Base-by-base conservation (phyloP, 2,797 vertebrate genomes). In the Brotula barbata region DNA sequence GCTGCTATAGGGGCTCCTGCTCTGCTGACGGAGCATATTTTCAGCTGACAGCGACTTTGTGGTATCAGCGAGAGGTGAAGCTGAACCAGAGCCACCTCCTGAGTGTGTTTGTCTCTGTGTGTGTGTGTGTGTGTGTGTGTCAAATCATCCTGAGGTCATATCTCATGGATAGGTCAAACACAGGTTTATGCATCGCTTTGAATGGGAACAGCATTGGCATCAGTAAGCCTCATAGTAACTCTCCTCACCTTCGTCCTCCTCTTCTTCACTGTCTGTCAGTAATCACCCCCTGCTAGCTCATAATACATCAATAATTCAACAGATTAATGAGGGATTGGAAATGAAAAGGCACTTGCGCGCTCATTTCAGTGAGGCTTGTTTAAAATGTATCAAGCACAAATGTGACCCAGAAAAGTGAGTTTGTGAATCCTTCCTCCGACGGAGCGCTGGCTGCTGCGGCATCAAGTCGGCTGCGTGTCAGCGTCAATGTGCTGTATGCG, bases 1-100 rank as follows among this genome's bases (percentile, higher is more conserved):
- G 69, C 78, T 76, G 68, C 58, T 72, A 21, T 50, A 61, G 68
- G 75, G 57, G 23, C 73, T 49, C 3, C 37, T 3, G 39, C 57
- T 53, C 54, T 86, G 84, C 85, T 84, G 83, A 86, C 77, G 34
- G n/a, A 61, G 67, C 64, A 62, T 73, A 73, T 86, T 81, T 87
- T 82, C 58, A 81, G 84, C 80, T 87, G 75, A 89, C 64, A 31
- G 63, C 19, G 69, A 67, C 21, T 54, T 73, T 71, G 63, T 80
- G 74, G 77, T 65, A 67, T 68, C 40, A 10, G 55, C 49, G 44
- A 31, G 67, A 64, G 68, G 71, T 64, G 64, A 65, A 71, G 63
- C 20, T 42, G 58, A 57, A 41, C 50, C 23, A 17, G 36, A 23
- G 28, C 46, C 12, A 33, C 55, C 50, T 55, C 55, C 25, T 41